These are phyloP conservation scores for Amphimedon queenslandica DNA, from an alignment of 37 sponge, comb jelly and placozoan genomes.

Conservation along the genomic window DNA sequence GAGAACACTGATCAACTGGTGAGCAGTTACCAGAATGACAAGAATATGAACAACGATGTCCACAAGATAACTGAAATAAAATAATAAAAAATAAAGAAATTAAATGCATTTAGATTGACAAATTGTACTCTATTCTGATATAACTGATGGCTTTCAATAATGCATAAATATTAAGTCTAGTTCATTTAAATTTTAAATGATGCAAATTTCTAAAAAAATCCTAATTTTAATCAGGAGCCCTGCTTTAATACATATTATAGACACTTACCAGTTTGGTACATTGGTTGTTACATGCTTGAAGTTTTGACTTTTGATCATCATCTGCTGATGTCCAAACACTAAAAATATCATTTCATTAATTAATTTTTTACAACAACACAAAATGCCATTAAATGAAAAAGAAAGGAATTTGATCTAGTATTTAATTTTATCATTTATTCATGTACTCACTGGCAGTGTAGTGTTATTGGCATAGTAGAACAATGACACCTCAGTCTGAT, in stretches of 20 bases:
- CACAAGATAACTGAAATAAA: slow-evolving; percentile 59
- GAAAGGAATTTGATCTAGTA: not conserved
- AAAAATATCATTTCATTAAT: too few relatives aligned
- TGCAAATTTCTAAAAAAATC: too few relatives aligned
- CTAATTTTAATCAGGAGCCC: too few relatives aligned
- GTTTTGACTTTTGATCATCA: slow-evolving; percentile 20
- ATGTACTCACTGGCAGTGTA: slow-evolving; percentile 49
- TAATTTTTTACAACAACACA: not conserved
- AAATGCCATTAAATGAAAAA: too few relatives aligned
- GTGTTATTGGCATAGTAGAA: slow-evolving; percentile 14
- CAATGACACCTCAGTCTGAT: slow-evolving; percentile 52
- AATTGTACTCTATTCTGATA: too few relatives aligned
- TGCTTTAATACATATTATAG: too few relatives aligned
- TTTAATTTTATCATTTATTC: not conserved
- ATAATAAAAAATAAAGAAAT: not conserved
- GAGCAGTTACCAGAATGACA: slow-evolving; percentile 73
- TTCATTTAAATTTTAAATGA: too few relatives aligned
- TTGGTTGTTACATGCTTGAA: slow-evolving; percentile 44
- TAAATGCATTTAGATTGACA: not conserved
- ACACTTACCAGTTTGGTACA: slow-evolving; percentile 58
- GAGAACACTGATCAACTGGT: slow-evolving; percentile 24
- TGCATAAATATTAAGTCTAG: too few relatives aligned
- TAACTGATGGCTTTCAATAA: too few relatives aligned
- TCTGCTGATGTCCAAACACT: slow-evolving; percentile 71
- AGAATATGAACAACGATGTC: slow-evolving; percentile 57